A percentile compares a stretch with the other conserved stretches of the same genome.
Conservation (phyloP, 92 coral and sea anemone species). For the Scolanthus callimorphus region DNA sequence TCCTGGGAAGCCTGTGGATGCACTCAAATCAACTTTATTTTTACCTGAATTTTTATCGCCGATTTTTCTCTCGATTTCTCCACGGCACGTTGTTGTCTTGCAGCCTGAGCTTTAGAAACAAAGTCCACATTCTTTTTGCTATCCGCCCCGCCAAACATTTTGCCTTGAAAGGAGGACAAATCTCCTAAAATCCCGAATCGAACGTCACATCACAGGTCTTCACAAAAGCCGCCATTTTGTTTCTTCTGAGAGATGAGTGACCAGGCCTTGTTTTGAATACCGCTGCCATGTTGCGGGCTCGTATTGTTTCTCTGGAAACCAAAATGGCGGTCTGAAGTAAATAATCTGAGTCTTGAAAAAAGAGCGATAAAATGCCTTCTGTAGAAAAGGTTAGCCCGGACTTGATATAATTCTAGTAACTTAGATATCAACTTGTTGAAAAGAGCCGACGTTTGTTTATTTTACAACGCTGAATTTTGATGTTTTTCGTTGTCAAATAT, state of each 20-base stretch:
- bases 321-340: slow-evolving; percentile 49
- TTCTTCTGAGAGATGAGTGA: slow-evolving; percentile 12
- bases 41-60: slow-evolving; percentile 85
- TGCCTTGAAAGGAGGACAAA: background rate
- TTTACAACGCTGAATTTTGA: too few relatives aligned
- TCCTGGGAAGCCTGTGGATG: too few relatives aligned
- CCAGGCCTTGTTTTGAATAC: slow-evolving; percentile 40
- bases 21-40: too few relatives aligned
- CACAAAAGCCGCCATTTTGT: slow-evolving; percentile 39
- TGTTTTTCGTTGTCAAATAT: too few relatives aligned
- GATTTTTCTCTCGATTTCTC: slow-evolving; percentile 87
- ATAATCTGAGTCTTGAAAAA: background rate
- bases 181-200: background rate
- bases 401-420: too few relatives aligned
- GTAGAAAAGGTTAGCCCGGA: slow-evolving; percentile 53
- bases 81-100: slow-evolving; percentile 91
- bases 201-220: too few relatives aligned
- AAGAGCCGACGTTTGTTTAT: too few relatives aligned
- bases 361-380: slow-evolving; percentile 57
- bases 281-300: slow-evolving; percentile 45
- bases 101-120: slow-evolving; percentile 90
- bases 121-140: slow-evolving; percentile 59
- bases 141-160: slow-evolving; percentile 71
- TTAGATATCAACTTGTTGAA: background rate
- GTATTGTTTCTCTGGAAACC: slow-evolving; percentile 59